Conservation (phyloP, 2,113 vertebrate genomes). For the Picathartes gymnocephalus region DNA sequence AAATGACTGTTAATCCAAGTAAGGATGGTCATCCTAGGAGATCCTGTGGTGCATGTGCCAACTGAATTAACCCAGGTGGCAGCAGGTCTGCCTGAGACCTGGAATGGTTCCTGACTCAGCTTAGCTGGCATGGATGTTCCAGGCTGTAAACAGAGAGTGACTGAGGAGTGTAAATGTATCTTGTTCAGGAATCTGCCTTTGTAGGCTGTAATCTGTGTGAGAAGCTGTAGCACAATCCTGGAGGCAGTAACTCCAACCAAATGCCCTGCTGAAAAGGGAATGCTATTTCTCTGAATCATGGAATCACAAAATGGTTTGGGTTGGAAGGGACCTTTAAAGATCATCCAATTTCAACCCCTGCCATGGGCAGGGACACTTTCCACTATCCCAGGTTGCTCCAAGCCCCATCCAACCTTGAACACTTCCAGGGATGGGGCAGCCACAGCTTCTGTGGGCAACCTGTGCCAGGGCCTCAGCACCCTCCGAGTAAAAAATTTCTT, state of each 20-base stretch:
- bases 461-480: background rate
- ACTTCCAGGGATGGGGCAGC: background rate
- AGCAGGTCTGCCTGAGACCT: background rate
- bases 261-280: background rate
- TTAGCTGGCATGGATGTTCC: background rate
- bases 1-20: background rate
- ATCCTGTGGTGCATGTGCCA: background rate
- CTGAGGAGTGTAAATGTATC: background rate
- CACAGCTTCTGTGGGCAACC: background rate
- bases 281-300: background rate
- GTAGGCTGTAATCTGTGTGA: background rate
- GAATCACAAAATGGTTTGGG: background rate
- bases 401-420: accelerated
- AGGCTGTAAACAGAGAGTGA: background rate
- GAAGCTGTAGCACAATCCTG: background rate
- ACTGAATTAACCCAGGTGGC: background rate
- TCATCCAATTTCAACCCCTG: background rate
- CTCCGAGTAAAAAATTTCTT: background rate
- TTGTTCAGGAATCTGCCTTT: background rate
- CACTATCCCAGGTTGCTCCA: background rate
- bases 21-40: background rate
- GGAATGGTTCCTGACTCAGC: background rate
- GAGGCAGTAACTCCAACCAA: background rate
- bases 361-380: background rate
- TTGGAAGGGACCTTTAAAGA: background rate